Evolutionary conservation across 2,888 invertebrate genomes (phyloP).

Genomic region (Acleris literana): DNA sequence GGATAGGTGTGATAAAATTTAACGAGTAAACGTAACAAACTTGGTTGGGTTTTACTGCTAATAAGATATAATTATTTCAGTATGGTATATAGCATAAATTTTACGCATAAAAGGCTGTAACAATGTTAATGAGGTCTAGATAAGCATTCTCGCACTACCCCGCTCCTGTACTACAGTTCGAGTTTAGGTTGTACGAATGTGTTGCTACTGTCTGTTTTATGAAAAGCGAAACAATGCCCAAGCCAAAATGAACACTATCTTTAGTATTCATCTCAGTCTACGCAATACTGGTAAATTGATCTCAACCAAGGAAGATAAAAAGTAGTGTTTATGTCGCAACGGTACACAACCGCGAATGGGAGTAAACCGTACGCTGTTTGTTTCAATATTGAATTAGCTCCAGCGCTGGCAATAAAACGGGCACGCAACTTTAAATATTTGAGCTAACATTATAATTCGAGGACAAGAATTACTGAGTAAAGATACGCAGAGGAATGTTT

Average conservation of each 20-base stretch:
- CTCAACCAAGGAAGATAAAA: conserved; percentile 67
- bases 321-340: conserved; percentile 67
- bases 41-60: neutral
- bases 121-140: conserved; percentile 47
- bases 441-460: conserved; percentile 36
- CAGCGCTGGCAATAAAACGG: conserved; percentile 54
- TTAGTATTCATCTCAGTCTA: conserved; percentile 68
- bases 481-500: conserved; percentile 57
- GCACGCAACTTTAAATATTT: conserved; percentile 50
- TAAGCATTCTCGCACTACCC: conserved; percentile 38
- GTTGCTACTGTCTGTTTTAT: conserved; percentile 60
- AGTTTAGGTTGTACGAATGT: conserved; percentile 34
- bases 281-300: conserved; percentile 69
- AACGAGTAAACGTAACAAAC: neutral
- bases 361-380: conserved; percentile 65
- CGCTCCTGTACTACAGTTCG: conserved; percentile 17
- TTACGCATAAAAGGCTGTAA: conserved; percentile 22
- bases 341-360: conserved; percentile 53
- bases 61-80: neutral
- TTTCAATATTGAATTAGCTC: conserved; percentile 68
- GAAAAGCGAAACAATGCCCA: conserved; percentile 69
- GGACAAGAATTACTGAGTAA: conserved; percentile 50
- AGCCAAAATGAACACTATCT: conserved; percentile 67
- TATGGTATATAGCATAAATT: neutral
- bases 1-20: neutral